A percentile compares a stretch with the other conserved stretches of the same genome.
These are phyloP conservation scores for Perizoma flavofasciatum DNA, from an alignment of 2,888 invertebrate genomes.

Conservation along the genomic window DNA sequence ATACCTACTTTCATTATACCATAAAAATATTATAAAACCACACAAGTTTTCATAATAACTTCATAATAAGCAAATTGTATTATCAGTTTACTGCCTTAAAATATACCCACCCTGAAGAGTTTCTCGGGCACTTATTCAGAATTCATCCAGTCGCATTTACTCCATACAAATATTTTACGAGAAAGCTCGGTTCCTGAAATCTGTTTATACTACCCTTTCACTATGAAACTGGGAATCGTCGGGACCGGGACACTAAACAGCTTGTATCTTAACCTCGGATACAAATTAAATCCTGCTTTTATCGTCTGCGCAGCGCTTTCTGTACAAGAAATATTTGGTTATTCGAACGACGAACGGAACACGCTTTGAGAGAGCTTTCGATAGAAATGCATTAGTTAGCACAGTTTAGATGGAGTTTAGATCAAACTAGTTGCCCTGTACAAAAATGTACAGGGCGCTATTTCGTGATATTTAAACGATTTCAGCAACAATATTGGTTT, in stretches of 20 bases:
- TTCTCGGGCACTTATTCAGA: conserved; percentile 23
- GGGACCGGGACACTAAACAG: conserved; percentile 54
- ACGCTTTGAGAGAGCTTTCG: conserved; percentile 11
- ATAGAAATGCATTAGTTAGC: conserved; percentile 13
- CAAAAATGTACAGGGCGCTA: background rate
- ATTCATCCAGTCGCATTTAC: conserved; percentile 29
- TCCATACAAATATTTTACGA: conserved; percentile 47
- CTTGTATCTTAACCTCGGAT: conserved; percentile 60
- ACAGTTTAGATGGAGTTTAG: conserved; percentile 18
- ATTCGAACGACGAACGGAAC: conserved; percentile 9
- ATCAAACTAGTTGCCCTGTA: conserved; percentile 8
- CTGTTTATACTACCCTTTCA: conserved; percentile 46
- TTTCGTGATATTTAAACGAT: too few relatives aligned
- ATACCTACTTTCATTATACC: too few relatives aligned
- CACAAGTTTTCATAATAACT: conserved; percentile 11
- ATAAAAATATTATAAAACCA: background rate
- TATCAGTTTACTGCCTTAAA: conserved; percentile 13
- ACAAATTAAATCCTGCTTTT: conserved; percentile 53
- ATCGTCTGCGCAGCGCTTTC: conserved; percentile 23
- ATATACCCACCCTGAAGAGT: conserved; percentile 14
- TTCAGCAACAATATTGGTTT: too few relatives aligned
- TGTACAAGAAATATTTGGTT: conserved; percentile 19
- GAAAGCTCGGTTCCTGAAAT: conserved; percentile 41
- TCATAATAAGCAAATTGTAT: conserved; percentile 17
- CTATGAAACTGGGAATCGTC: conserved; percentile 46